Base-by-base conservation (phyloP, 37 sponge, comb jelly and placozoan species). In the Theonella swinhoei region DNA sequence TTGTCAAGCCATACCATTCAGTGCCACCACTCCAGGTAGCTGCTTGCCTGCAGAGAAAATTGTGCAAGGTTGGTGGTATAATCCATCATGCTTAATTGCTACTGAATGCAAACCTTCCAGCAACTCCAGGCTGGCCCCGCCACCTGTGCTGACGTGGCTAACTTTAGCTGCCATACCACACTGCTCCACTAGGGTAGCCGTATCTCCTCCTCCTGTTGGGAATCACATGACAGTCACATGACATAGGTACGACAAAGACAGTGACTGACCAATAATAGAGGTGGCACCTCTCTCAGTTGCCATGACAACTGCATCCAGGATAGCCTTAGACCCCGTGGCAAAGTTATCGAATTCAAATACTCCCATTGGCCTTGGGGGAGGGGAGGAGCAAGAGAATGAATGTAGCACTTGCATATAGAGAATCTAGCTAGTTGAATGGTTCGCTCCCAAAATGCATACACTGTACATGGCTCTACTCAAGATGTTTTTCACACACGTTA, bases 111-210 rank as follows among this genome's bases (percentile, higher is more conserved):
- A 2, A 87, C 99, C 99, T 87, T 99, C 99, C 75, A 99, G 66
- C 38, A 99, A 86, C 77, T 99, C 99, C 77, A 99, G 79, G 76
- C 99, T 97, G 30, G 99, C 99, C 35, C 99, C 99, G n/a, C 99
- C 99, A 40, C 99, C 99, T 61, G 99, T 99, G 78, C 97, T 97
- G 82, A 99, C 94, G 70, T 99, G 99, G 61, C 97, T 93, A 59
- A 99, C 94, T 75, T 91, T 91, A 68, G 95, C 94, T 4, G 76
- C 88, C 75, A 90, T 81, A 14, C 96, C 92, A 89, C 90, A 97
- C 81, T 97, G 92, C 76, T 81, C 88, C 36, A 86, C 97, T 85
- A 90, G 91, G 2, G 96, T 95, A 24, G 99, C 99, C 31, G 99
- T 99, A 54, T 97, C 99, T 14, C 99, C 99, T 24, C 99, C 99